Evolutionary conservation across 2,113 vertebrate genomes (phyloP), one percentile per base, ranked within the genome.

Genomic region (Sinocyclocheilus grahami): DNA sequence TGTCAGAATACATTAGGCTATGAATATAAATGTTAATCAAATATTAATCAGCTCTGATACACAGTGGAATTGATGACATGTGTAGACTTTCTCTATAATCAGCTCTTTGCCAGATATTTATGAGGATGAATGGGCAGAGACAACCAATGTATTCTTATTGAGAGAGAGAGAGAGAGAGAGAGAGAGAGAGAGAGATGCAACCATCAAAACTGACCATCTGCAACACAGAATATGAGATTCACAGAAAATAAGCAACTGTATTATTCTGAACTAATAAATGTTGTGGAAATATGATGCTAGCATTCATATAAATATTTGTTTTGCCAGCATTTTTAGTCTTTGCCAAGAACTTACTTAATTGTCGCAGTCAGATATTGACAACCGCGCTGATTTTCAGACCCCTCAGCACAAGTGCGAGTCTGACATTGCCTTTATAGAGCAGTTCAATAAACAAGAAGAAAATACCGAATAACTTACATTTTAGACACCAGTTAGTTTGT

Each of bases 21-120:
- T 85, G 58, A 74, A 85, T 87, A 76, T 30, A 69, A 84, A 87
- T 60, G 30, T 85, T 80, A 84, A 85, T 78, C 74, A 83, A 84
- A 83, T 84, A 55, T 78, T 55, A 78, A 83, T 83, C 74, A 69
- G 14, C 72, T 76, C 72, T 67, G 81, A 58, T n/a, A 67, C 65
- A 65, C 58, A 83, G 30, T 7, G 5, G 60, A 55, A 71, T 42
- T 78, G 30, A 22, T 78, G 51, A 79, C 86, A 78, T 24, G 42
- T 55, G 53, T 55, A 55, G 14, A 55, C 75, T 51, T 13, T 8
- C 18, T 22, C 58, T 39, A 22, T 84, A 48, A 53, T 84, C 76
- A 80, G 67, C 46, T 80, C 75, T 78, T 24, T 48, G 39, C 55
- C 71, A 55, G 58, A 60, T 24, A 27, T 71, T 67, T 20, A 74